These are phyloP conservation scores for Hedya salicella DNA, from an alignment of 2,888 invertebrate genomes.

Conservation along the genomic window DNA sequence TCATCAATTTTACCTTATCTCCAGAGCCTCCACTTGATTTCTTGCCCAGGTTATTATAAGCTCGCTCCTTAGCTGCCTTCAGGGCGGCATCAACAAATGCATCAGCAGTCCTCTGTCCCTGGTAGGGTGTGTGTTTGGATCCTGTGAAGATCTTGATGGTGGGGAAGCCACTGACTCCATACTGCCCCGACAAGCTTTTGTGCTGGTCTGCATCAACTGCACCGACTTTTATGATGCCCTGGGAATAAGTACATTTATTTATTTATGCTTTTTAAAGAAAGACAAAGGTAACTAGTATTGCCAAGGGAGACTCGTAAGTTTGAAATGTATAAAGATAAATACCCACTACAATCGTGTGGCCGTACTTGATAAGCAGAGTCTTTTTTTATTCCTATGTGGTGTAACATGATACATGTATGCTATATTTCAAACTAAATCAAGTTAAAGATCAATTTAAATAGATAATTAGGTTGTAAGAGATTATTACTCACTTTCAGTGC, in stretches of 20 bases:
- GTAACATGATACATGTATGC: not conserved
- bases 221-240: conserved; percentile 97
- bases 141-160: conserved; percentile 97
- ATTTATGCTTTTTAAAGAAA: not conserved
- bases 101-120: conserved; percentile 93
- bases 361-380: not conserved
- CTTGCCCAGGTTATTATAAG: conserved; percentile 88
- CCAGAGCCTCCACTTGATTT: conserved; percentile 71
- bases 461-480: not conserved
- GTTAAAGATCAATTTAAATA: not conserved
- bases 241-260: conserved; percentile 49
- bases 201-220: conserved; percentile 97
- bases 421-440: not conserved
- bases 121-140: conserved; percentile 94
- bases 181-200: conserved; percentile 91
- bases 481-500: conserved; percentile 91
- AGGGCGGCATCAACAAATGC: conserved; percentile 94
- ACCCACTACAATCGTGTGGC: no score
- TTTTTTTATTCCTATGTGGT: not conserved
- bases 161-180: conserved; percentile 95
- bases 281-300: not conserved
- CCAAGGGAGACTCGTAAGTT: no score
- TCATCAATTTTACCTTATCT: conserved; percentile 71
- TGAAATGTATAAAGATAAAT: no score
- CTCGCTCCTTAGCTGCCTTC: conserved; percentile 90